Percentiles rank a stretch among this genome's conserved stretches.
phyloP scores from a whole-genome alignment of 1,140 invertebrate genomes.

The Dufourea novaeangliae region DNA sequence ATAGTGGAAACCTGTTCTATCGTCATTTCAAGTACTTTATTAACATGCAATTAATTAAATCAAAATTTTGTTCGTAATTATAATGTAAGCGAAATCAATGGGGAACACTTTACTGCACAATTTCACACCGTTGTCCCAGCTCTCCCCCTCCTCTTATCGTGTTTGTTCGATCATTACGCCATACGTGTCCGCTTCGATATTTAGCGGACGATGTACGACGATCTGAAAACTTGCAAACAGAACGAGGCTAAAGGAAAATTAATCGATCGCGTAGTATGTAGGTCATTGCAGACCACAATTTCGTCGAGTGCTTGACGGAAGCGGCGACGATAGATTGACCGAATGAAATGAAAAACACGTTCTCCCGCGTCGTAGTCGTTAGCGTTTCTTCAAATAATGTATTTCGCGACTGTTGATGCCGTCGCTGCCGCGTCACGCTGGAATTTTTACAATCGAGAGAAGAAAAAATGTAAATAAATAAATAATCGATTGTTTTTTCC shows the following conservation, averaged over 20 bases:
- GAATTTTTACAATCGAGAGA: slow-evolving; percentile 5
- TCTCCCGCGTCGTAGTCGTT: slow-evolving; percentile 43
- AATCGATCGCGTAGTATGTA: slow-evolving; percentile 63
- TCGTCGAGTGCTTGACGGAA: slow-evolving; percentile 48
- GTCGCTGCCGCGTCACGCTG: not conserved
- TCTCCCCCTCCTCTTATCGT: not conserved
- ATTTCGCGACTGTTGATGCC: slow-evolving; percentile 25
- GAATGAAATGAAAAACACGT: slow-evolving; percentile 67
- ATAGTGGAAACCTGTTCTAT: too few species aligned
- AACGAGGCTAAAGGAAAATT: slow-evolving; percentile 58
- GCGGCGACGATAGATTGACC: slow-evolving; percentile 60
- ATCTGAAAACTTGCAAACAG: slow-evolving; percentile 43
- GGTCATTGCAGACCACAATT: slow-evolving; percentile 65
- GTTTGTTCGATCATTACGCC: slow-evolving; percentile 2
- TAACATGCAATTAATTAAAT: not conserved
- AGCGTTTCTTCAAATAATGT: slow-evolving; percentile 32
- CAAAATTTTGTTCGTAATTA: not conserved
- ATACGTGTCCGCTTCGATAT: slow-evolving; percentile 10
- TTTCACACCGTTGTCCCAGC: not conserved
- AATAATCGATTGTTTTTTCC: not conserved
- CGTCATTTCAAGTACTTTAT: not conserved
- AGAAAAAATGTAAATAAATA: too few species aligned
- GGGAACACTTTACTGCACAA: not conserved
- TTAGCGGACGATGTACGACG: slow-evolving; percentile 19
- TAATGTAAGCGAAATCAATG: not conserved